Evolutionary conservation across 2,888 invertebrate species (phyloP).

Genomic region (Thera obeliscata): DNA sequence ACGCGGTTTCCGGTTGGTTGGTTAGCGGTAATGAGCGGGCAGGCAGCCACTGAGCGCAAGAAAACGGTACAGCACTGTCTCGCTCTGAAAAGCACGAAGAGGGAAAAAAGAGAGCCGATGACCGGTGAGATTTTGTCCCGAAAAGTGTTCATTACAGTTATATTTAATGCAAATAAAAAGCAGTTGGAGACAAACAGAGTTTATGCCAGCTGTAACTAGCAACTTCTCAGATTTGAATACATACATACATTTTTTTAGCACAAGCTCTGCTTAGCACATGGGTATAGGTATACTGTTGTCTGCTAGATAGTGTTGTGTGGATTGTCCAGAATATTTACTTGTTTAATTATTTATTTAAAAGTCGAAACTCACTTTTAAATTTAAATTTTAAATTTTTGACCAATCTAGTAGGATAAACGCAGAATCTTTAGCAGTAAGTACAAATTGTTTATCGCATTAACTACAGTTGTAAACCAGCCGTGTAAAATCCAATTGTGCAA

Average conservation of each 20-base stretch:
- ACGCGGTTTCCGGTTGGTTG: conserved; percentile 63
- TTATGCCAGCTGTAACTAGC: too few relatives aligned
- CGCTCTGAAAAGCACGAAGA: conserved; percentile 66
- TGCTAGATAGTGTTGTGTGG: too few relatives aligned
- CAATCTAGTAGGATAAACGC: too few relatives aligned
- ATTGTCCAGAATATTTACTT: too few relatives aligned
- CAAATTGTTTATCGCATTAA: neutral
- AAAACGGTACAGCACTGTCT: conserved; percentile 72
- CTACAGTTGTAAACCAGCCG: conserved; percentile 8
- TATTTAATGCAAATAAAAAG: neutral
- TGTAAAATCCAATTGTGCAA: conserved; percentile 7
- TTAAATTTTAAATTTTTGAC: too few relatives aligned
- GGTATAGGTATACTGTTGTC: too few relatives aligned
- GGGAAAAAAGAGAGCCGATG: conserved; percentile 58
- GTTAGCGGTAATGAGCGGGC: conserved; percentile 57
- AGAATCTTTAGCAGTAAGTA: too few relatives aligned
- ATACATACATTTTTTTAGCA: too few relatives aligned
- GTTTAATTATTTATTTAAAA: too few relatives aligned
- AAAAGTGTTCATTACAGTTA: conserved; percentile 30
- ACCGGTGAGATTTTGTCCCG: conserved; percentile 46
- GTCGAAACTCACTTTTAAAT: too few relatives aligned
- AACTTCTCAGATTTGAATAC: too few relatives aligned
- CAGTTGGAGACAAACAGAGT: neutral
- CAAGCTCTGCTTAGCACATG: too few relatives aligned
- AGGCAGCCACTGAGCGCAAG: conserved; percentile 57